These are phyloP conservation scores for Acyrthosiphon pisum DNA, from an alignment of 1,140 invertebrate genomes.

Conservation along the genomic window DNA sequence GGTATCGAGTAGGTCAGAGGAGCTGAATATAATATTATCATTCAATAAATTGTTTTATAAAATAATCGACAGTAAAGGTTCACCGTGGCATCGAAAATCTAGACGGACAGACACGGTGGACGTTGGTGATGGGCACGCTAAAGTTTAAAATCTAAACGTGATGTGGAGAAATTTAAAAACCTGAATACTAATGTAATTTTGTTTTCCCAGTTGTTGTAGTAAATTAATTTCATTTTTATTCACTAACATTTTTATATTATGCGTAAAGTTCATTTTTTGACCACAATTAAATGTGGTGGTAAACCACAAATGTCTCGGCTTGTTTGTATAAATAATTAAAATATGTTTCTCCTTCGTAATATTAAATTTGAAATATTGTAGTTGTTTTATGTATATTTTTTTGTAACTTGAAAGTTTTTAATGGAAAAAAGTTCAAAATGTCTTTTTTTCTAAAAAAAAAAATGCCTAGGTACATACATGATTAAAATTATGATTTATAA, in stretches of 20 bases:
- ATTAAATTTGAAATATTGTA: conserved; percentile 6
- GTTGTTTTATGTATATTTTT: not conserved
- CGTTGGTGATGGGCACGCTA: no score
- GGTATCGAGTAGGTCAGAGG: not conserved
- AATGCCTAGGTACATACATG: conserved; percentile 6
- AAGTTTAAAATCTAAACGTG: not conserved
- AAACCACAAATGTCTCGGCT: conserved; percentile 11
- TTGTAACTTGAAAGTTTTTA: not conserved
- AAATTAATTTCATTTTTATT: conserved; percentile 14
- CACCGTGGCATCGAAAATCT: not conserved
- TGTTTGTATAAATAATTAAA: conserved; percentile 30
- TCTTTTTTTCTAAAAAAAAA: not conserved
- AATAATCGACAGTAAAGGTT: not conserved
- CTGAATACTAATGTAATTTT: not conserved
- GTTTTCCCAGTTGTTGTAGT: not conserved
- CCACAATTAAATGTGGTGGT: conserved; percentile 18
- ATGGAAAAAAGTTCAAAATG: not conserved
- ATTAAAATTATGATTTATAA: conserved; percentile 11
- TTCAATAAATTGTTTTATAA: not conserved
- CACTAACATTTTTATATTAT: not conserved
- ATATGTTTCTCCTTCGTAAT: conserved; percentile 4
- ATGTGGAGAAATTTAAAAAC: not conserved
- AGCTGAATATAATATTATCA: not conserved
- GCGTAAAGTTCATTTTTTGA: not conserved
- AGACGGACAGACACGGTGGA: not conserved